A percentile compares a stretch with the other conserved stretches of the same genome.
Evolutionary conservation across 2,888 invertebrate species (phyloP).

Genomic region (Mermis nigrescens): DNA sequence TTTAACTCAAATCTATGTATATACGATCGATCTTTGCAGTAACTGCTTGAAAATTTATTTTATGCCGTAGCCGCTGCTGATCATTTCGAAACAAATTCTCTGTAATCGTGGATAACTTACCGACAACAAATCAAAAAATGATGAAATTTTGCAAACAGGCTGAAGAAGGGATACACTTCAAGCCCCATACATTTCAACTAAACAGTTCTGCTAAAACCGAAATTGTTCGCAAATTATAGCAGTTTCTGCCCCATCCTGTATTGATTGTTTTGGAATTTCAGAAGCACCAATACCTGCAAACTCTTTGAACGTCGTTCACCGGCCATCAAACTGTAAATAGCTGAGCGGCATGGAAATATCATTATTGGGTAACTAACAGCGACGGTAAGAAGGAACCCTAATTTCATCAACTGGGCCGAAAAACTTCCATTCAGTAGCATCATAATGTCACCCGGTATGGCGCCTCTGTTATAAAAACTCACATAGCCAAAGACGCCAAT

Average conservation of each 20-base stretch:
- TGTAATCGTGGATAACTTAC: background rate
- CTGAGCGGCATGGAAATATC: slow-evolving; percentile 83
- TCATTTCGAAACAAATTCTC: too few species aligned
- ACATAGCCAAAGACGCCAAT: slow-evolving; percentile 82
- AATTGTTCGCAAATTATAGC: too few species aligned
- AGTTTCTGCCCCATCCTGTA: too few species aligned
- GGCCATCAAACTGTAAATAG: slow-evolving; percentile 71
- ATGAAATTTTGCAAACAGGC: too few species aligned
- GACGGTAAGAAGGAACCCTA: slow-evolving; percentile 79
- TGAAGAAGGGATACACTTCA: background rate
- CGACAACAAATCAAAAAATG: background rate
- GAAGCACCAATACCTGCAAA: too few species aligned
- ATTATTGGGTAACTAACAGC: slow-evolving; percentile 90
- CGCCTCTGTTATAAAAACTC: slow-evolving; percentile 51
- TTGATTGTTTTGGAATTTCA: too few species aligned
- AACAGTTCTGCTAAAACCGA: too few species aligned
- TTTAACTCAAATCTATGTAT: too few species aligned
- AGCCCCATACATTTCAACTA: too few species aligned
- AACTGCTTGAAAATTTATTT: too few species aligned
- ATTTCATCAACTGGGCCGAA: slow-evolving; percentile 66
- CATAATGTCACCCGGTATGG: slow-evolving; percentile 60
- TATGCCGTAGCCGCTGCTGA: too few species aligned
- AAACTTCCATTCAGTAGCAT: slow-evolving; percentile 60
- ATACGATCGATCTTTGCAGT: too few species aligned
- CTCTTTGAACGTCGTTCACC: background rate